These are phyloP conservation scores for Amphiprion ocellaris DNA, from an alignment of 2,113 vertebrate species.

Conservation along the genomic window DNA sequence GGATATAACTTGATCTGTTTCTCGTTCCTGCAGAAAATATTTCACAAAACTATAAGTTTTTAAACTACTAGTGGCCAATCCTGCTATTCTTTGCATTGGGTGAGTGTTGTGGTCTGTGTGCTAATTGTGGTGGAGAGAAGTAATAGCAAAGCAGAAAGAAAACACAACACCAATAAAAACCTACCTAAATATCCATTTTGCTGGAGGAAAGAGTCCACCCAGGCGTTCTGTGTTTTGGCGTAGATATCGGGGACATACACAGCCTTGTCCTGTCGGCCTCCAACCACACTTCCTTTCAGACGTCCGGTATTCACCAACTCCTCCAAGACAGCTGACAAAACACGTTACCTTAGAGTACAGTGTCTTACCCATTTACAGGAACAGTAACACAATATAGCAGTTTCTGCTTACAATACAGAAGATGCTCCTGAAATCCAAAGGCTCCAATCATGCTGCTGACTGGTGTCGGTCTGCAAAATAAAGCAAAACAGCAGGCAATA, in stretches of 20 bases:
- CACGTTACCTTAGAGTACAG: background rate
- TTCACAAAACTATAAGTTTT: no score
- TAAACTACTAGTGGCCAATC: no score
- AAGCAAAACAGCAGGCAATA: background rate
- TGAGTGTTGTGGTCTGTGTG: no score
- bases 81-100: no score
- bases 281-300: conserved; percentile 92
- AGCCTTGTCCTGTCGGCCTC: conserved; percentile 95
- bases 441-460: conserved; percentile 91
- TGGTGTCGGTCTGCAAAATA: conserved; percentile 89
- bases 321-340: conserved; percentile 90
- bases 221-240: conserved; percentile 92
- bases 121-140: background rate
- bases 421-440: conserved; percentile 95
- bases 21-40: no score
- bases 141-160: background rate
- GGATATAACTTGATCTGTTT: no score
- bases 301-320: conserved; percentile 92
- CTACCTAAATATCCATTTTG: conserved; percentile 97
- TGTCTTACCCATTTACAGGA: background rate
- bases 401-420: conserved; percentile 94
- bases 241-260: conserved; percentile 97
- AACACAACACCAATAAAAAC: background rate
- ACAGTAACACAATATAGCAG: background rate
- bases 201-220: conserved; percentile 97